Percentiles rank a stretch among this genome's conserved stretches.
These are phyloP conservation scores for Uria aalge DNA, from an alignment of 2,113 vertebrate genomes.

Conservation along the genomic window DNA sequence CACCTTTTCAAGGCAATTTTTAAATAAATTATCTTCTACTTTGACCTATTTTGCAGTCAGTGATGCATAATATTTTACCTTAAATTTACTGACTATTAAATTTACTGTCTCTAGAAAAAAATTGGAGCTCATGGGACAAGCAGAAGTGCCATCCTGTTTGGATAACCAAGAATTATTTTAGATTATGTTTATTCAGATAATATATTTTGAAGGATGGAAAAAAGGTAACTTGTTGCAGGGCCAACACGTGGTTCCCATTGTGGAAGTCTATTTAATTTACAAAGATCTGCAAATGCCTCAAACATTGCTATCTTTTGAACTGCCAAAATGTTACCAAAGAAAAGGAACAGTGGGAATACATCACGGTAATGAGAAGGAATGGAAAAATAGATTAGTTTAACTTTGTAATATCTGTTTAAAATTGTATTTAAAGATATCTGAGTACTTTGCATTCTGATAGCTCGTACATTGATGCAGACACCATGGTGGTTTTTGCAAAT, in stretches of 20 bases:
- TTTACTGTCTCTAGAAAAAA: not conserved
- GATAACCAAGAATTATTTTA: not conserved
- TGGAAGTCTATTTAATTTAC: not conserved
- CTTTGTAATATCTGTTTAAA: not conserved
- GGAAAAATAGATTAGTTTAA: not conserved
- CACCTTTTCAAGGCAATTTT: not conserved
- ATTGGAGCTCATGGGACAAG: not conserved
- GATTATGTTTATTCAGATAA: not conserved
- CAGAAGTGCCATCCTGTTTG: not conserved
- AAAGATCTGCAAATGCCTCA: not conserved
- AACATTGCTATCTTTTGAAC: not conserved
- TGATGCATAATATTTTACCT: not conserved
- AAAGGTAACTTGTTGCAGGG: not conserved
- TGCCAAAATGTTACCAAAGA: not conserved
- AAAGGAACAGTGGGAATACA: not conserved
- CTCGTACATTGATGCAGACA: not conserved
- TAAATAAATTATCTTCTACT: not conserved
- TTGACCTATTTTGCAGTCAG: not conserved
- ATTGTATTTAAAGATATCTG: not conserved
- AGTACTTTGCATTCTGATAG: not conserved
- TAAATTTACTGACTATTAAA: not conserved
- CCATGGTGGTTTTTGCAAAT: not conserved
- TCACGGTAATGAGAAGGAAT: not conserved
- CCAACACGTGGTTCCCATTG: not conserved
- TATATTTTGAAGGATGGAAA: not conserved